These are phyloP conservation scores for Charina bottae DNA, from an alignment of 2,113 vertebrate genomes.

Conservation along the genomic window DNA sequence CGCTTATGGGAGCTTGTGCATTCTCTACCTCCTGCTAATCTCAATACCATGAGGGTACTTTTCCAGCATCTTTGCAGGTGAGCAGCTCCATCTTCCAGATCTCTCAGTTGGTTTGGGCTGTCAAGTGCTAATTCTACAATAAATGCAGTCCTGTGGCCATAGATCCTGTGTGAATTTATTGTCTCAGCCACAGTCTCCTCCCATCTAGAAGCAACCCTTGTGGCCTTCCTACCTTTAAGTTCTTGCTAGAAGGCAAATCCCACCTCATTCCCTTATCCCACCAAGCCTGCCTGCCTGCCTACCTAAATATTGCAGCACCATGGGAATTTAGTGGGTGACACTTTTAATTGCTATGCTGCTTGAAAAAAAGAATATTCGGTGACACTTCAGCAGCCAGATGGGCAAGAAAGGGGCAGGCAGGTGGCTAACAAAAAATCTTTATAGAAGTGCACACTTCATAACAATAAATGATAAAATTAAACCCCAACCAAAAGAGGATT, in stretches of 20 bases:
- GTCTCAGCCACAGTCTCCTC: neutral
- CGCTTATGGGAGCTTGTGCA: conserved; percentile 81
- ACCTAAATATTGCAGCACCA: neutral
- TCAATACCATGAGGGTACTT: conserved; percentile 85
- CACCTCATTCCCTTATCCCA: neutral
- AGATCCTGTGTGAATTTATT: neutral
- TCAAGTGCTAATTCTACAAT: neutral
- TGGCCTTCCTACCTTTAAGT: neutral
- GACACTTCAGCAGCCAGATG: neutral
- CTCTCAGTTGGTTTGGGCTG: neutral
- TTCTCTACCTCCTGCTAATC: conserved; percentile 82
- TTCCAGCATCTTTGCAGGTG: conserved; percentile 92
- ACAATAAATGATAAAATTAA: neutral
- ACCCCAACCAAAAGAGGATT: neutral
- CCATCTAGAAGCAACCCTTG: neutral
- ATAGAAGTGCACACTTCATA: neutral
- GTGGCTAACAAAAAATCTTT: neutral
- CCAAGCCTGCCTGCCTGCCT: no score
- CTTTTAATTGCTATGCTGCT: neutral
- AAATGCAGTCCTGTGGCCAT: neutral
- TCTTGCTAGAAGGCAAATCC: neutral
- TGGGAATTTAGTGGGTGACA: neutral
- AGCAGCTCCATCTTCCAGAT: neutral
- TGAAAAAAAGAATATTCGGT: neutral
- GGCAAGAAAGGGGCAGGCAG: neutral